Base-by-base conservation (phyloP, 1,140 invertebrate species). In the Antheraea mylitta region DNA sequence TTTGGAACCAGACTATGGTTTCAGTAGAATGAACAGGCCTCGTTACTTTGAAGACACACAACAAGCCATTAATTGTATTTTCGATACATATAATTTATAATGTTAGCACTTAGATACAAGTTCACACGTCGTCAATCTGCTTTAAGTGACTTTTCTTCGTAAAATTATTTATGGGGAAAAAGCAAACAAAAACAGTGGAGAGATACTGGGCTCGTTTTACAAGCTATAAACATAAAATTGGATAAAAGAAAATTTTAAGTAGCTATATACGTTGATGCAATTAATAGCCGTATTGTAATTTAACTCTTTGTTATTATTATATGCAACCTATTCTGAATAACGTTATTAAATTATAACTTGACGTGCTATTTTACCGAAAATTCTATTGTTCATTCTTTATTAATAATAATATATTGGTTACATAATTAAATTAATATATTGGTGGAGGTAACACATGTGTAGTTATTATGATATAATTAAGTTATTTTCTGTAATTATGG, bases 1-100 rank as follows among this genome's bases (percentile, higher is more conserved):
- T 5, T 68, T 89, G 7, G 89, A 93, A 66, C 89, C 89, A 0
- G 87, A 92, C 68, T 93, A 91, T 66, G 92, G 91, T 0, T 87
- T 92, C 13, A 63, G 62, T 0, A 81, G 84, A 63, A 78, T 77
- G 0, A 78, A 91, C 63, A 89, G 85, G 22, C 91, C 89, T 0
- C 80, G 82, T 58, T 92, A 92, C 69, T 93, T 93, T 66, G 81
- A 88, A 67, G 88, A 92, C 58, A 81, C 91, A 3, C 78, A 89
- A 60, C 80, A 91, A 77, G 92, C 89, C 8, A 92, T 93, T 19
- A 80, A 75, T 76, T 86, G 83, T 66, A 75, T 93, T 8, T 92
- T 91, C 76, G 71, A 78, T 58, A 86, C 82, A 69, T 92, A 85
- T 75, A 79, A 84, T 16, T 85, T 92, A 69, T 87, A 53, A 73